A percentile compares a stretch with the other conserved stretches of the same genome.
phyloP scores from a whole-genome alignment of 2,888 invertebrate species.

The Andrena trimmerana region DNA sequence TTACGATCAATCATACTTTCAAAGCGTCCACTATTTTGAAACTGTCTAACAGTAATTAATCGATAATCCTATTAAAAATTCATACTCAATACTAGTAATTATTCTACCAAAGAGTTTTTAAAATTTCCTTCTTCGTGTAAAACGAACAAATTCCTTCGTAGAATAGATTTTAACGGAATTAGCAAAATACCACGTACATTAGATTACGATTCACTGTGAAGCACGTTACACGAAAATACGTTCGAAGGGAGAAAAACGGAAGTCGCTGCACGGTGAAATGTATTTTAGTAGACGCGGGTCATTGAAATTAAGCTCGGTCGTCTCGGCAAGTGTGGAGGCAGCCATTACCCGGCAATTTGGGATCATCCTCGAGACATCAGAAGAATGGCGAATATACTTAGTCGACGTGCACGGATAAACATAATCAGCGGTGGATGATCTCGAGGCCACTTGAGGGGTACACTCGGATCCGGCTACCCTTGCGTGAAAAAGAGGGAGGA shows the following conservation, averaged over 20 bases:
- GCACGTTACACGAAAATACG: neutral
- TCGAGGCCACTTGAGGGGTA: conserved; percentile 72
- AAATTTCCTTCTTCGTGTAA: too few relatives aligned
- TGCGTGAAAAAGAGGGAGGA: conserved; percentile 71
- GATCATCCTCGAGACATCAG: conserved; percentile 78
- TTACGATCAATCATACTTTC: too few relatives aligned
- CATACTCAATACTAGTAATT: too few relatives aligned
- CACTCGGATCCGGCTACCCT: conserved; percentile 66
- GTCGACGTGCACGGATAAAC: conserved; percentile 76
- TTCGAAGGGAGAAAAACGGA: conserved; percentile 68
- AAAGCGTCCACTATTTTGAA: too few relatives aligned
- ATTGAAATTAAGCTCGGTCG: conserved; percentile 68
- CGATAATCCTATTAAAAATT: too few relatives aligned
- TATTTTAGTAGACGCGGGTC: conserved; percentile 71
- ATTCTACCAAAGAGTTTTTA: too few relatives aligned
- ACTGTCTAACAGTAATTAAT: too few relatives aligned
- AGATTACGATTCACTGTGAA: neutral
- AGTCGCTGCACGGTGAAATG: conserved; percentile 67
- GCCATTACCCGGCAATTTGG: conserved; percentile 79
- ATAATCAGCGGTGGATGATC: conserved; percentile 74
- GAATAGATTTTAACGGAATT: too few relatives aligned
- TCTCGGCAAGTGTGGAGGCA: conserved; percentile 65
- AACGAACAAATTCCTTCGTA: too few relatives aligned
- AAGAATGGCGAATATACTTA: conserved; percentile 78
- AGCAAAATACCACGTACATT: too few relatives aligned